Conservation (phyloP, 2,888 invertebrate species). For the Lymantria dispar region DNA sequence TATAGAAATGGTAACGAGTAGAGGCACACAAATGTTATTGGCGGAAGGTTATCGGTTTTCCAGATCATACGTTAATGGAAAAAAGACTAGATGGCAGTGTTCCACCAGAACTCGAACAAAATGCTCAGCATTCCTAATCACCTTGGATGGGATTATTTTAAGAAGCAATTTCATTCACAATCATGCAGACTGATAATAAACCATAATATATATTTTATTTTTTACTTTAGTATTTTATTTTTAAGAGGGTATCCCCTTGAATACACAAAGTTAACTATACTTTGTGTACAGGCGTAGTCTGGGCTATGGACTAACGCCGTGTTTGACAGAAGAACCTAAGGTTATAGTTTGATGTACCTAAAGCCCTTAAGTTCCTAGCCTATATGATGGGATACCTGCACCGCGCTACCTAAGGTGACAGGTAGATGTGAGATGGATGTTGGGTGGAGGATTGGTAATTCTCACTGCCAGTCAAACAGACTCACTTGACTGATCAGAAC, state of each 20-base stretch:
- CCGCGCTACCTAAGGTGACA: no score
- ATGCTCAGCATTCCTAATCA: conserved; percentile 47
- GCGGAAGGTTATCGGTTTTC: conserved; percentile 50
- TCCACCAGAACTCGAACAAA: conserved; percentile 37
- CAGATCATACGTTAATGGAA: conserved; percentile 42
- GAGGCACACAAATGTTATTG: conserved; percentile 50
- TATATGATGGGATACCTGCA: no score
- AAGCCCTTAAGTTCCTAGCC: no score
- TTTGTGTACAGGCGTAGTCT: no score
- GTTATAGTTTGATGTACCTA: no score
- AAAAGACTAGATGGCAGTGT: conserved; percentile 47
- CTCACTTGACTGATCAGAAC: no score
- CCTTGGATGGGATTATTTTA: conserved; percentile 31
- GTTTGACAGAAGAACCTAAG: no score
- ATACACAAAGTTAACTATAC: no score
- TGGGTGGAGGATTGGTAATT: no score
- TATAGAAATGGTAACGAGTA: conserved; percentile 36
- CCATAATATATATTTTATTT: not conserved
- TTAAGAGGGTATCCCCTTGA: not conserved
- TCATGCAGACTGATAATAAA: conserved; percentile 18
- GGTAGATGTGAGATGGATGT: no score
- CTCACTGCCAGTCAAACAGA: no score
- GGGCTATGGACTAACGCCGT: no score
- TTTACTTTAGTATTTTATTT: not conserved
- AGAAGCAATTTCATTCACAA: conserved; percentile 38